Evolutionary conservation across 2,888 invertebrate species (phyloP).

Genomic region (Euzophera pinguis): DNA sequence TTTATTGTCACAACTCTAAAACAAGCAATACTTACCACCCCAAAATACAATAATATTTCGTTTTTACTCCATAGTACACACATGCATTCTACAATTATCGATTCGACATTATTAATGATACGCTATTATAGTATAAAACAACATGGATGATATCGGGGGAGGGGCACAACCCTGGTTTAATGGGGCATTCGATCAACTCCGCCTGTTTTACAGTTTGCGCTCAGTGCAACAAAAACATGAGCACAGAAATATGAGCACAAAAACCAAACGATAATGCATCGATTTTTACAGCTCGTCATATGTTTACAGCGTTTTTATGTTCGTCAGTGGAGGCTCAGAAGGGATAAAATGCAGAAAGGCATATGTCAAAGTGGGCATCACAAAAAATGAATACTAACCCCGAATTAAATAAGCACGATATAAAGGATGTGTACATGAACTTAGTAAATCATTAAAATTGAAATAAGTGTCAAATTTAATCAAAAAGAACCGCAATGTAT

Average conservation of each 20-base stretch:
- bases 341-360: neutral
- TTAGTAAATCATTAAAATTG: too few relatives aligned
- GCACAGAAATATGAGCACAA: constrained; percentile 4
- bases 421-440: too few relatives aligned
- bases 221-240: constrained; percentile 5
- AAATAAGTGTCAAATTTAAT: too few relatives aligned
- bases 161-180: constrained; percentile 6
- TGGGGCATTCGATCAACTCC: constrained; percentile 4
- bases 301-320: constrained; percentile 2
- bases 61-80: neutral
- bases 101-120: constrained; percentile 11
- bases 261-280: constrained; percentile 6
- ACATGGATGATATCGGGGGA: neutral
- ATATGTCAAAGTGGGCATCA: neutral
- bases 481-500: too few relatives aligned
- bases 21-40: too few relatives aligned
- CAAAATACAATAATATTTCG: neutral
- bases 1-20: too few relatives aligned
- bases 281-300: constrained; percentile 9
- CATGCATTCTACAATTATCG: neutral
- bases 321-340: neutral
- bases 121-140: constrained; percentile 4
- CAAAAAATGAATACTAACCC: too few relatives aligned
- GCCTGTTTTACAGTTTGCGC: neutral
- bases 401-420: too few relatives aligned